Base-by-base conservation (phyloP, 2,888 invertebrate species). In the Nephrotoma guestfalica region DNA sequence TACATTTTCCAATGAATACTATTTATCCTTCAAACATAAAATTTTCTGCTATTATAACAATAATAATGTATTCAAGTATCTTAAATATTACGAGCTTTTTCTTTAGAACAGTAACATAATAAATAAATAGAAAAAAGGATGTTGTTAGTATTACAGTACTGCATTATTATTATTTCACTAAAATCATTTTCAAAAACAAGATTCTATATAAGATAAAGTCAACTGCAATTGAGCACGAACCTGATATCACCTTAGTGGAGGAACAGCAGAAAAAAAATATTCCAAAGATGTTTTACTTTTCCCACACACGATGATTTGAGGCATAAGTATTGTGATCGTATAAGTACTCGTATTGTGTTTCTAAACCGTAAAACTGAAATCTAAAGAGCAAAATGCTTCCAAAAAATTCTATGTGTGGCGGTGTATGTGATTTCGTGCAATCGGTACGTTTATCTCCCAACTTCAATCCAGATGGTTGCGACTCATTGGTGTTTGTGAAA, bases 191-290 rank as follows among this genome's bases (percentile, higher is more conserved):
- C 71, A 13, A 43, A 43, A 85, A 85, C 7, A 5, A 9, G 6
- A 30, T 30, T 42, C 2, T 30, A 11, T 15, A 18, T 85, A 43
- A 85, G 86, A 86, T 86, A 86, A 86, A 47, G 86, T 40, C 86
- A 86, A 86, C 30, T 45, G 86, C 86, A 86, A 86, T 86, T 86
- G 86, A 86, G 86, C 86, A 86, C 86, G 86, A 86, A 86, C 71
- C 30, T 71, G 71, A 43, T 71, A 71, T 71, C 71, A 71, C 71
- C 30, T 71, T 30, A 71, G 71, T 30, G 9, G 30, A 71, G 71
- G 18, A 57, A 57, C 57, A 71, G 71, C 30, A 30, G 30, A 71
- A n/a, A 71, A 71, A 71, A 71, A 30, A 30, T 71, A 71, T 71
- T 71, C 30, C 9, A 30, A 71, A 71, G 71, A 71, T 71, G 3